Evolutionary conservation across 2,113 vertebrate genomes (phyloP).

Genomic region (Asarcornis scutulata): DNA sequence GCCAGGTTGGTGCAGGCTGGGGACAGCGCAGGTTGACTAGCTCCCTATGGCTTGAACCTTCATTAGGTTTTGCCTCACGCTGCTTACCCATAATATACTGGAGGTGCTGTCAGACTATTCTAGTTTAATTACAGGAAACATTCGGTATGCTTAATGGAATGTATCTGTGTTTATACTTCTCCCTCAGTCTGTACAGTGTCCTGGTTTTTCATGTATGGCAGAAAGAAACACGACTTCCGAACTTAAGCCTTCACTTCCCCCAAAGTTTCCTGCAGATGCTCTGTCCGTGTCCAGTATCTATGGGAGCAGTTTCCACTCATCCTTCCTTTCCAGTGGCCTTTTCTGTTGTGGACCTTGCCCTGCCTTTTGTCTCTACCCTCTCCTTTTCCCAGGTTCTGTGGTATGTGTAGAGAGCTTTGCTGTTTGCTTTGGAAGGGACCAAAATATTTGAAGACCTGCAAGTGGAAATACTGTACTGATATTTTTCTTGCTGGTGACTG

Average conservation of each 20-base stretch:
- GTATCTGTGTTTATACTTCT: slow-evolving; percentile 1
- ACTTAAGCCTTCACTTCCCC: background rate
- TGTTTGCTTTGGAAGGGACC: slow-evolving; percentile 65
- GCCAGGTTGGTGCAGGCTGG: background rate
- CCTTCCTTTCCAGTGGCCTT: slow-evolving; percentile 35
- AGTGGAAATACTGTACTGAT: slow-evolving; percentile 40
- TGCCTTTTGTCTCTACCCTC: background rate
- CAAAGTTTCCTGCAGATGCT: slow-evolving; percentile 46
- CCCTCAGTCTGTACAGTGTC: background rate
- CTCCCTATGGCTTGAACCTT: background rate
- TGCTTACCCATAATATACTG: background rate
- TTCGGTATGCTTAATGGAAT: slow-evolving; percentile 13
- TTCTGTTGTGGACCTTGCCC: background rate
- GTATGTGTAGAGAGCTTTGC: background rate
- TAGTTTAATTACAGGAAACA: slow-evolving; percentile 12
- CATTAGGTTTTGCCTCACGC: background rate
- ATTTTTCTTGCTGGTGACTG: slow-evolving; percentile 25
- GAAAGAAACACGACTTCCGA: slow-evolving; percentile 21
- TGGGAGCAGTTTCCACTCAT: slow-evolving; percentile 11
- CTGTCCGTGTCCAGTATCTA: background rate
- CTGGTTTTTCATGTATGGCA: background rate
- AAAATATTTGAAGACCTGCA: slow-evolving; percentile 41
- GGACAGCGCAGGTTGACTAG: background rate
- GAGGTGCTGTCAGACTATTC: background rate
- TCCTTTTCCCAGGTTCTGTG: background rate